Percentiles rank a stretch among this genome's conserved stretches.
phyloP scores from a whole-genome alignment of 2,113 vertebrate species.

The Mus pahari region DNA sequence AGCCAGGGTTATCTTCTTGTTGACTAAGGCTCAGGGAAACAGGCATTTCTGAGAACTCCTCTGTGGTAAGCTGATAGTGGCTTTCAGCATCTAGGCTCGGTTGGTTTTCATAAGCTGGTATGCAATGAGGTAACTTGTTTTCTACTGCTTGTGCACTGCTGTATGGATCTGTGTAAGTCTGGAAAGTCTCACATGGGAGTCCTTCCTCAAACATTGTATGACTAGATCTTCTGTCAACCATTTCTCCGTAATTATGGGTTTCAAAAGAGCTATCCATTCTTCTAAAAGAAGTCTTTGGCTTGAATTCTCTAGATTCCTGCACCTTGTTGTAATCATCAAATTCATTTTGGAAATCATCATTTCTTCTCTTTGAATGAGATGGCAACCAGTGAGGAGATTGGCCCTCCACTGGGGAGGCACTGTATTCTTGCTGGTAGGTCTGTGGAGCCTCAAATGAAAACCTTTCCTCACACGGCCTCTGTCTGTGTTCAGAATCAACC shows the following conservation, averaged over 20 bases:
- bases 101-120: constrained; percentile 61
- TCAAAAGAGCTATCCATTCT: constrained; percentile 61
- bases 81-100: constrained; percentile 39
- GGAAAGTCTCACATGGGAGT: constrained; percentile 57
- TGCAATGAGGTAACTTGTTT: constrained; percentile 44
- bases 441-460: constrained; percentile 64
- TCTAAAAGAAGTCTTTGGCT: constrained; percentile 84
- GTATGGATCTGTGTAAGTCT: constrained; percentile 48
- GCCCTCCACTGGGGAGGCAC: constrained; percentile 49
- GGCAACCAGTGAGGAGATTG: constrained; percentile 47
- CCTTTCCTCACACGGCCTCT: constrained; percentile 50
- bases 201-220: constrained; percentile 55
- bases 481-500: constrained; percentile 13
- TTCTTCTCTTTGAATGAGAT: constrained; percentile 82
- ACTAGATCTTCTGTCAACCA: constrained; percentile 7
- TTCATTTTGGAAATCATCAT: constrained; percentile 90
- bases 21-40: constrained; percentile 58
- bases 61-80: constrained; percentile 14
- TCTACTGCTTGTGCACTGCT: constrained; percentile 53
- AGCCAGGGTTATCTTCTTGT: constrained; percentile 76
- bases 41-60: constrained; percentile 68
- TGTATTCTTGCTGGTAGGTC: constrained; percentile 53
- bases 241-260: constrained; percentile 60
- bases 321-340: constrained; percentile 89
- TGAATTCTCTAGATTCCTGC: constrained; percentile 87